Conservation (phyloP, 2,113 vertebrate species). For the Neomonachus schauinslandi region DNA sequence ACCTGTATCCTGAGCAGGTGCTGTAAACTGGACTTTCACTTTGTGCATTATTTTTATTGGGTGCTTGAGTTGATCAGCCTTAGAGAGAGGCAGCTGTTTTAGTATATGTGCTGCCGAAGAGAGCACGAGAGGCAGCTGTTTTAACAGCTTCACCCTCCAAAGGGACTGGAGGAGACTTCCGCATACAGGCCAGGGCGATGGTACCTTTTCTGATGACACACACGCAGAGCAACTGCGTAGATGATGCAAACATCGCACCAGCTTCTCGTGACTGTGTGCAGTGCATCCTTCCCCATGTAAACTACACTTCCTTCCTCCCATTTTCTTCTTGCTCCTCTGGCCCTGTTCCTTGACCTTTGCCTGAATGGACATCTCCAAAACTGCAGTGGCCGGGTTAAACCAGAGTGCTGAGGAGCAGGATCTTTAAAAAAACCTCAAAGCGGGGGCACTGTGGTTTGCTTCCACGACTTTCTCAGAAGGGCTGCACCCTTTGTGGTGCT, state of each 20-base stretch:
- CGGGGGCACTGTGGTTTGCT: constrained; percentile 43
- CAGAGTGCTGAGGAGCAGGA: constrained; percentile 53
- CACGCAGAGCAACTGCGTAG: neutral
- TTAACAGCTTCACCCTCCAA: neutral
- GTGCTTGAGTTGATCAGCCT: neutral
- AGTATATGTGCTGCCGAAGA: neutral
- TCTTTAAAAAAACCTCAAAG: constrained; percentile 32
- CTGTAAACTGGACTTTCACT: neutral
- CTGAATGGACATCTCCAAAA: constrained; percentile 80
- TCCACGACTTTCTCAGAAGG: neutral
- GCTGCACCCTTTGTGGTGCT: constrained; percentile 6
- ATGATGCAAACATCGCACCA: constrained; percentile 86
- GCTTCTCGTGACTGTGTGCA: constrained; percentile 87
- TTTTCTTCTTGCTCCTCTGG: constrained; percentile 82
- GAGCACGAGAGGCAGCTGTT: neutral
- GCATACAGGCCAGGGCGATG: neutral
- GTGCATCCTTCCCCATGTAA: constrained; percentile 88
- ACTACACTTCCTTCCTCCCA: constrained; percentile 87
- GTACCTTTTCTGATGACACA: neutral
- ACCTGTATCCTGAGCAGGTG: neutral
- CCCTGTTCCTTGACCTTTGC: constrained; percentile 73
- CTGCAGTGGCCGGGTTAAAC: constrained; percentile 51
- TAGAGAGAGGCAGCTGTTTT: neutral
- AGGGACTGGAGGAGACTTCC: neutral
- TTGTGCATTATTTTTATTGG: neutral